Conservation (phyloP, 2,888 invertebrate genomes). For the Melitaea athalia region DNA sequence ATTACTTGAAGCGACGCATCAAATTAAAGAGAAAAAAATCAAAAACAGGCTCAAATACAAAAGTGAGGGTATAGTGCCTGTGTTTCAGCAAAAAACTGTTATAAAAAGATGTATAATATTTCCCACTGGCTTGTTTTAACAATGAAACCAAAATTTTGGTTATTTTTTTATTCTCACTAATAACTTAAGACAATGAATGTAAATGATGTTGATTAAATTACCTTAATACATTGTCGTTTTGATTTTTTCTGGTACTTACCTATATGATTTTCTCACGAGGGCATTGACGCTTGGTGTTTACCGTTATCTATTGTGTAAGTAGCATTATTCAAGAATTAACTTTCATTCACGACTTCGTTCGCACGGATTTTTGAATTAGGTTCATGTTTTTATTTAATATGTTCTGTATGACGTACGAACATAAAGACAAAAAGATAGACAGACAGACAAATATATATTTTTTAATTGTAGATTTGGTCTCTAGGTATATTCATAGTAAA, state of each 20-base stretch:
- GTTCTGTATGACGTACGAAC: too few relatives aligned
- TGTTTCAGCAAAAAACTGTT: constrained; percentile 10
- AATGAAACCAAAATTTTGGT: neutral
- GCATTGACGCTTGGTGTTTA: neutral
- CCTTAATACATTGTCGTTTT: neutral
- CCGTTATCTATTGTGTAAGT: neutral
- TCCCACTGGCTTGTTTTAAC: neutral
- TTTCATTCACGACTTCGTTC: too few relatives aligned
- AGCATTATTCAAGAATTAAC: neutral
- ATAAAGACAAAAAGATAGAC: too few relatives aligned
- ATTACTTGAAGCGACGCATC: constrained; percentile 48
- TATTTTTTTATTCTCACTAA: neutral
- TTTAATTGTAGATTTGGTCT: too few relatives aligned
- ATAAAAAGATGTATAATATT: constrained; percentile 13
- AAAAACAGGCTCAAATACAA: constrained; percentile 36
- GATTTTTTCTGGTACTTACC: neutral
- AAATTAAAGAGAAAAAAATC: constrained; percentile 42
- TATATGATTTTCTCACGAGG: constrained; percentile 12
- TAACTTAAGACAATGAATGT: neutral
- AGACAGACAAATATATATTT: too few relatives aligned
- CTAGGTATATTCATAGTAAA: too few relatives aligned
- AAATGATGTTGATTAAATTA: neutral
- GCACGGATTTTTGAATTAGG: too few relatives aligned
- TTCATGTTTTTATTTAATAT: too few relatives aligned
- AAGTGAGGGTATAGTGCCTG: constrained; percentile 33